Base-by-base conservation (phyloP, 2,113 vertebrate species). In the Macquaria ambigua region DNA sequence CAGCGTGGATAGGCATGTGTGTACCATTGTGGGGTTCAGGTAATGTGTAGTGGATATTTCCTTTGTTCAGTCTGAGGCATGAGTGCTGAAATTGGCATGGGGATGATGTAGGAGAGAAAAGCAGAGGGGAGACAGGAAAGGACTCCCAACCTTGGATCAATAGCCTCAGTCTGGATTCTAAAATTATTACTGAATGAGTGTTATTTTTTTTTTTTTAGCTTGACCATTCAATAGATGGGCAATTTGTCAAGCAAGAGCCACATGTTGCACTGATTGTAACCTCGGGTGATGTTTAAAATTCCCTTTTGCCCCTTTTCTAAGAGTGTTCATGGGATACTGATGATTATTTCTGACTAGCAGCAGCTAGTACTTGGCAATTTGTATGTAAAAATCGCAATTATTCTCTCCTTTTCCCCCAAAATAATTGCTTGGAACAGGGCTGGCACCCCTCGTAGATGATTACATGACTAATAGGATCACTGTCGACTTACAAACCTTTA, bases 1-100 rank as follows among this genome's bases (percentile, higher is more conserved):
- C 80, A 25, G 63, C 20, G 10, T 61, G 58, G 21, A 77, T 8
- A 82, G 23, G n/a, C 64, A 16, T 81, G 69, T 53, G 59, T 68
- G 28, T 83, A 55, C 50, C 56, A 37, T 59, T 25, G 0, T 43
- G 50, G 6, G 64, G 43, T 37, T 11, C 77, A 62, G 75, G 74
- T 87, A 78, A 75, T 59, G 74, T 83, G 55, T 77, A 43, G n/a
- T 73, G 77, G 41, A 48, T 85, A 28, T 85, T 86, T 79, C 61
- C 85, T 89, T 92, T 93, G 90, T 90, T 85, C 84, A 48, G 48
- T 68, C 67, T 66, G 75, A 77, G 74, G 74, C 72, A 71, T 1
- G 64, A 81, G 15, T 82, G 61, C 69, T 73, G 67, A 81, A 83
- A 79, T 59, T 72, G 64, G 70, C 72, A 68, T 43, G 52, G 50